Conservation (phyloP, 2,113 vertebrate genomes). For the Oplegnathus fasciatus region DNA sequence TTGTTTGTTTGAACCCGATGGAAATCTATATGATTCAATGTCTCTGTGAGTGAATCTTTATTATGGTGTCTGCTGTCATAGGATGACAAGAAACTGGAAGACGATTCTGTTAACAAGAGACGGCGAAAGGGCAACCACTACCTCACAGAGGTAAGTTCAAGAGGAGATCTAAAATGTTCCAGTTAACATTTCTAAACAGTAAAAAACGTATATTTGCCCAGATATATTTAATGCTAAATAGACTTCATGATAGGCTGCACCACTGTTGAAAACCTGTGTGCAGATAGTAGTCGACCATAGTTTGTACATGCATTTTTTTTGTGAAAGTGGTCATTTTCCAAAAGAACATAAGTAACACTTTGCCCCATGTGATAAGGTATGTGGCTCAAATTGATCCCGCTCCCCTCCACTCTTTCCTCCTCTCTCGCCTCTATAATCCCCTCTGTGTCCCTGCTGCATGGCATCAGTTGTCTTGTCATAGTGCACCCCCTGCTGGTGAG, state of each 20-base stretch:
- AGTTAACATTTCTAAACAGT: too few species aligned
- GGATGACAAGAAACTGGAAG: slow-evolving; percentile 89
- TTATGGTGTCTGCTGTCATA: slow-evolving; percentile 56
- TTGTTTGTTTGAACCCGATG: background rate
- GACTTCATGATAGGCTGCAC: too few species aligned
- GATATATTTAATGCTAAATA: background rate
- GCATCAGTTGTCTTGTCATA: slow-evolving; percentile 83
- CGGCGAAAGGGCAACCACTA: slow-evolving; percentile 86
- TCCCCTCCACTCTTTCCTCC: too few species aligned
- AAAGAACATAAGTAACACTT: background rate
- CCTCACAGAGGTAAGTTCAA: slow-evolving; percentile 88
- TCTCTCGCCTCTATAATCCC: background rate
- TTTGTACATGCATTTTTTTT: background rate
- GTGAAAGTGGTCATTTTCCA: background rate
- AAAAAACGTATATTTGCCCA: too few species aligned
- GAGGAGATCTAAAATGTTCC: background rate
- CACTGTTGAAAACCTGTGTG: too few species aligned
- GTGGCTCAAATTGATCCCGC: background rate
- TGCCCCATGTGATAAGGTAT: background rate
- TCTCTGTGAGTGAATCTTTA: background rate
- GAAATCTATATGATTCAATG: background rate
- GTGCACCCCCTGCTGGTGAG: slow-evolving; percentile 81
- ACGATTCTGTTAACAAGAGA: slow-evolving; percentile 90
- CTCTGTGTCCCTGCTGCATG: background rate
- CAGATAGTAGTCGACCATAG: background rate